A percentile compares a stretch with the other conserved stretches of the same genome.
Conservation (phyloP, 2,888 invertebrate species). For the Platynereis dumerilii region DNA sequence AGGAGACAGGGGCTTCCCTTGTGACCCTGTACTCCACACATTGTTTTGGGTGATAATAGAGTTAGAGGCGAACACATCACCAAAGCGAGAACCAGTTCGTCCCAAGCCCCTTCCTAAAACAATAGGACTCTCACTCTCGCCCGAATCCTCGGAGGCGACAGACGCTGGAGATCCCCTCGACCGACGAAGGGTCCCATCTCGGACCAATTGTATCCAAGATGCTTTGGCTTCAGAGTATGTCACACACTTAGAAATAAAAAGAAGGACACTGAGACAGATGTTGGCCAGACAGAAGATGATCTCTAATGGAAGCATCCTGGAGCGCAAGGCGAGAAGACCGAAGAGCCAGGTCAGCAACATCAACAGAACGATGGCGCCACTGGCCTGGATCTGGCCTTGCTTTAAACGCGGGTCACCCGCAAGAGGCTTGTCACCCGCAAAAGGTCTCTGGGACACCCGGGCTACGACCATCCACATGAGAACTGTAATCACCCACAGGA, state of each 20-base stretch:
- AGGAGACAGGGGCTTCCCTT: background rate
- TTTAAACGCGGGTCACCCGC: slow-evolving; percentile 37
- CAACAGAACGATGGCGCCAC: slow-evolving; percentile 55
- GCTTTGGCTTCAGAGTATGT: slow-evolving; percentile 17
- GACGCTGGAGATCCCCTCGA: slow-evolving; percentile 12
- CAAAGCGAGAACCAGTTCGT: background rate
- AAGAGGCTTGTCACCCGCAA: slow-evolving; percentile 18
- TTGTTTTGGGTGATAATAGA: slow-evolving; percentile 22
- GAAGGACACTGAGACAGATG: background rate
- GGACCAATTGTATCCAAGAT: slow-evolving; percentile 14
- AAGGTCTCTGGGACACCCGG: slow-evolving; percentile 13
- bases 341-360: slow-evolving; percentile 59
- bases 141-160: background rate
- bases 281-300: slow-evolving; percentile 55
- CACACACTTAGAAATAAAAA: slow-evolving; percentile 16
- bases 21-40: slow-evolving; percentile 16
- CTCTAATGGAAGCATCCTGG: slow-evolving; percentile 52
- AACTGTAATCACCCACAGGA: slow-evolving; percentile 1
- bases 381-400: slow-evolving; percentile 48
- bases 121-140: background rate
- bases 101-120: background rate
- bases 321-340: slow-evolving; percentile 53
- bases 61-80: slow-evolving; percentile 17
- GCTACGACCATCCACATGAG: slow-evolving; percentile 15
- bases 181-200: slow-evolving; percentile 12